These are phyloP conservation scores for Araneus ventricosus DNA, from an alignment of 1,140 invertebrate species.

Conservation along the genomic window DNA sequence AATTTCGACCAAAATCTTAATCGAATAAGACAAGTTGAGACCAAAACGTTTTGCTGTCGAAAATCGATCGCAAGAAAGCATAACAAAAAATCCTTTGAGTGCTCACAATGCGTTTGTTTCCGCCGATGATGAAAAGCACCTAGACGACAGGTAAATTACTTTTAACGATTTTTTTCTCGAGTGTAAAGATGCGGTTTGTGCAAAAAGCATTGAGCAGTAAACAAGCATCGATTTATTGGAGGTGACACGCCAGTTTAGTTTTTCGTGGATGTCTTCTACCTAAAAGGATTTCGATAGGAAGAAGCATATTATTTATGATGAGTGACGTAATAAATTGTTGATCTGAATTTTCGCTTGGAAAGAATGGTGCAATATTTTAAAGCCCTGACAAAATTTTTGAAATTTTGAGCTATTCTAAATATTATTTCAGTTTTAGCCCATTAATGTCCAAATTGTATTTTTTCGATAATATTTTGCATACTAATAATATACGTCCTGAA, in stretches of 20 bases:
- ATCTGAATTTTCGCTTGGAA: no score
- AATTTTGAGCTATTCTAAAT: no score
- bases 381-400: no score
- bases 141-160: constrained; percentile 6
- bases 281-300: background rate
- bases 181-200: background rate
- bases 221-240: background rate
- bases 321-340: no score
- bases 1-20: background rate
- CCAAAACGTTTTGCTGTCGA: background rate
- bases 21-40: background rate
- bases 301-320: no score
- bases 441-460: no score
- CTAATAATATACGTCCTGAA: no score
- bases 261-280: background rate
- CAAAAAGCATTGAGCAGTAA: background rate
- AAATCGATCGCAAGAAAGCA: background rate
- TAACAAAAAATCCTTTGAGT: background rate
- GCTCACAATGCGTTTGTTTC: background rate
- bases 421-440: no score
- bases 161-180: background rate
- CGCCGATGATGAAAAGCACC: background rate
- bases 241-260: background rate
- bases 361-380: no score
- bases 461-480: no score